Conservation (phyloP, 2,888 invertebrate species). For the Tinea pellionella region DNA sequence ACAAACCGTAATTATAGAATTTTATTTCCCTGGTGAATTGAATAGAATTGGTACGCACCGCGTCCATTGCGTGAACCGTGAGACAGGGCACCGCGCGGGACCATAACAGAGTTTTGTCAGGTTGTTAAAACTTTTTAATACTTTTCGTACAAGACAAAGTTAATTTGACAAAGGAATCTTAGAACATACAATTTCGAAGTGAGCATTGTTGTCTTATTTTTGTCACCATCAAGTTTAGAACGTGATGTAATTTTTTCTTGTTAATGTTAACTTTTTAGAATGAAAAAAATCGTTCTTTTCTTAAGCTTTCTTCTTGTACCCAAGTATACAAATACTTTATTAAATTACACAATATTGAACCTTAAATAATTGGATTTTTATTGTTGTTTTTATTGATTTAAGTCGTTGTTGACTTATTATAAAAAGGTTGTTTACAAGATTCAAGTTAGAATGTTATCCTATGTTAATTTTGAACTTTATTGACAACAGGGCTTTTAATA, state of each 20-base stretch:
- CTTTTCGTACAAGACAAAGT: background rate
- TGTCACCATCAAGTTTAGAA: background rate
- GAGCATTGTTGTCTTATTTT: background rate
- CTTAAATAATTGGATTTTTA: too few species aligned
- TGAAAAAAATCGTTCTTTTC: too few species aligned
- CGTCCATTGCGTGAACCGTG: background rate
- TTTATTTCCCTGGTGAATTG: background rate
- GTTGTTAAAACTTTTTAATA: conserved; percentile 16
- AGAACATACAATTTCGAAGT: background rate
- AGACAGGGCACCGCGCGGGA: background rate
- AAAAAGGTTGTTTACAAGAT: too few species aligned
- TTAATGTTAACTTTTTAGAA: too few species aligned
- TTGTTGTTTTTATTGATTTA: too few species aligned
- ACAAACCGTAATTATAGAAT: background rate
- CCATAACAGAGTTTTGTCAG: conserved; percentile 6
- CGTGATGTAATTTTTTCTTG: background rate
- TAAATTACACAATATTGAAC: too few species aligned
- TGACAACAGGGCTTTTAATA: too few species aligned
- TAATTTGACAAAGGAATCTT: conserved; percentile 4
- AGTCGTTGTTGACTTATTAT: too few species aligned
- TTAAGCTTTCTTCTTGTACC: too few species aligned
- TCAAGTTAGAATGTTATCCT: too few species aligned
- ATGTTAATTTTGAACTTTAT: too few species aligned
- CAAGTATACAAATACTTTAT: too few species aligned
- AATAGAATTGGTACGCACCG: background rate